Conservation (phyloP, 2,113 vertebrate genomes). For the Osmerus mordax region DNA sequence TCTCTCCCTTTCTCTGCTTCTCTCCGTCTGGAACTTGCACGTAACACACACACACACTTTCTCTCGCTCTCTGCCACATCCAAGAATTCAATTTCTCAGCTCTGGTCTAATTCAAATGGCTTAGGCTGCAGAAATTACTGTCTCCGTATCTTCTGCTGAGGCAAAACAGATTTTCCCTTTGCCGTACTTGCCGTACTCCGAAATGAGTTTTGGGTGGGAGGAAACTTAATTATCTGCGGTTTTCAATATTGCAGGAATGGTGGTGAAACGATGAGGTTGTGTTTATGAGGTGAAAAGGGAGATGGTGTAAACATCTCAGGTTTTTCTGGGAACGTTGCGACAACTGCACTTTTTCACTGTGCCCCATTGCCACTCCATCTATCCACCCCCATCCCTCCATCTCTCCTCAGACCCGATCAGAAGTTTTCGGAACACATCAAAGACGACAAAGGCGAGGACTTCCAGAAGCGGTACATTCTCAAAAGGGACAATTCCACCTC, state of each 20-base stretch:
- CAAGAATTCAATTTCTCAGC: slow-evolving; percentile 12
- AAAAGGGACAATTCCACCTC: slow-evolving; percentile 98
- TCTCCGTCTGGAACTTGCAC: neutral
- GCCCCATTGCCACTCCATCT: neutral
- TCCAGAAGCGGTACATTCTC: slow-evolving; percentile 98
- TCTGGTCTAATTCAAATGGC: slow-evolving; percentile 12
- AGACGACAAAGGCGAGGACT: slow-evolving; percentile 94
- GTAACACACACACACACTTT: too few species aligned
- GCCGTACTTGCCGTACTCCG: neutral
- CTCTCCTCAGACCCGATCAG: slow-evolving; percentile 87
- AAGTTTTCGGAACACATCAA: slow-evolving; percentile 99
- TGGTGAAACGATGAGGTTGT: neutral
- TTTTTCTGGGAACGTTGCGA: neutral
- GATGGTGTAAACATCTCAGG: slow-evolving; percentile 11
- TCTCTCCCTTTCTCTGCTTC: too few species aligned
- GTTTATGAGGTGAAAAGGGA: neutral
- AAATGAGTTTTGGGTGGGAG: slow-evolving; percentile 12
- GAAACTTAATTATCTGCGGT: slow-evolving; percentile 14
- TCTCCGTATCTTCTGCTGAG: neutral
- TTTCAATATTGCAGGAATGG: slow-evolving; percentile 15
- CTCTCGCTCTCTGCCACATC: neutral
- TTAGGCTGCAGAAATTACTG: slow-evolving; percentile 21
- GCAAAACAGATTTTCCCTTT: slow-evolving; percentile 14
- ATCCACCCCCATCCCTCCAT: neutral
- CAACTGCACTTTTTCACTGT: neutral